phyloP scores from a whole-genome alignment of 2,113 vertebrate genomes.

The Spea bombifrons region DNA sequence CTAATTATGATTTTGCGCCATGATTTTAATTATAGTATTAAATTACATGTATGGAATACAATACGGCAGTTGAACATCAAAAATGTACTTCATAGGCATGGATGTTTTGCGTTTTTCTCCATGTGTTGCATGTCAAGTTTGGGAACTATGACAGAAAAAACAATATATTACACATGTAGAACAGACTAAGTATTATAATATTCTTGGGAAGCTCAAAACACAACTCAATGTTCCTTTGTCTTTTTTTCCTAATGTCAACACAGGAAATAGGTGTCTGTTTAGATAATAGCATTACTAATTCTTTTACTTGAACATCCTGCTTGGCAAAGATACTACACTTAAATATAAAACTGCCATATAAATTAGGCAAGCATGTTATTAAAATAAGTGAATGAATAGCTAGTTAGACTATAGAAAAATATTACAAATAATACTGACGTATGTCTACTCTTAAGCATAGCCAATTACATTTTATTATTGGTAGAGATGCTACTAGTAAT shows the following conservation, averaged over 20 bases:
- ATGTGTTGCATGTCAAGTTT: not conserved
- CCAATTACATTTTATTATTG: too few species aligned
- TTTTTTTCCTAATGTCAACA: not conserved
- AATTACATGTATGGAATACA: not conserved
- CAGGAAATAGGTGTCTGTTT: conserved; percentile 12
- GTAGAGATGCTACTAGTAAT: too few species aligned
- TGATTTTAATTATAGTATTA: not conserved
- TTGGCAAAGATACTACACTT: not conserved
- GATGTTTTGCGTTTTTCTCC: not conserved
- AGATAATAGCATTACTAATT: conserved; percentile 15
- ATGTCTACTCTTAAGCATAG: too few species aligned
- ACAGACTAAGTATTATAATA: conserved; percentile 11
- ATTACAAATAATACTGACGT: too few species aligned
- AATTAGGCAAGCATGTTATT: conserved; percentile 4
- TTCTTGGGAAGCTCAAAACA: conserved; percentile 13
- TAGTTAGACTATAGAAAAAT: not conserved
- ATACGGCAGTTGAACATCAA: not conserved
- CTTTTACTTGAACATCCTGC: conserved; percentile 16
- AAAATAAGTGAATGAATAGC: not conserved
- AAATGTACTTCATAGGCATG: not conserved
- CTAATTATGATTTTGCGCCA: not conserved
- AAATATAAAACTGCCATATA: not conserved
- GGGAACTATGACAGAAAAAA: not conserved
- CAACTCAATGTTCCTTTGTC: conserved; percentile 19
- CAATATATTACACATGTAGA: conserved; percentile 8